A percentile compares a stretch with the other conserved stretches of the same genome.
These are phyloP conservation scores for Limenitis camilla DNA, from an alignment of 2,888 invertebrate genomes.

Conservation along the genomic window DNA sequence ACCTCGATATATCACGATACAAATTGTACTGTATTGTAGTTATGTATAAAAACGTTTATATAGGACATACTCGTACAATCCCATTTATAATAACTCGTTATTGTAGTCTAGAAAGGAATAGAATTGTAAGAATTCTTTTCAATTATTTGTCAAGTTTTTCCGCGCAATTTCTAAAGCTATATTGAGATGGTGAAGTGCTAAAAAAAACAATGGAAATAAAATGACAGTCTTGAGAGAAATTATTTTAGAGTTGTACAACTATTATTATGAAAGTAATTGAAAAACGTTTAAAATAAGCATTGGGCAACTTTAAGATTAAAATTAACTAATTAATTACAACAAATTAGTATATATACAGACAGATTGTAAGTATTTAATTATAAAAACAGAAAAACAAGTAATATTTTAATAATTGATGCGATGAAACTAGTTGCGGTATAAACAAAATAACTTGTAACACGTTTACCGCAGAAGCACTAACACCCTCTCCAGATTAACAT, in stretches of 20 bases:
- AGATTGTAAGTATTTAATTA: no score
- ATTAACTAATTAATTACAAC: no score
- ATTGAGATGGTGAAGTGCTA: background rate
- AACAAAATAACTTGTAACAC: constrained; percentile 27
- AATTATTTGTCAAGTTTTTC: constrained; percentile 8
- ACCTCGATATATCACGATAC: no score
- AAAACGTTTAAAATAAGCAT: no score
- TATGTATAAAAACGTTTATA: background rate
- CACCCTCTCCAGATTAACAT: constrained; percentile 58
- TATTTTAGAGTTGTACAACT: background rate
- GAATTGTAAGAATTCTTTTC: constrained; percentile 8
- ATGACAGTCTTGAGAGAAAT: constrained; percentile 1
- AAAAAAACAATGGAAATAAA: constrained; percentile 2
- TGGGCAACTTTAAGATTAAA: no score
- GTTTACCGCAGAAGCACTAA: constrained; percentile 32
- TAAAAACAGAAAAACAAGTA: no score
- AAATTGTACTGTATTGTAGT: background rate
- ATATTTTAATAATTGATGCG: background rate
- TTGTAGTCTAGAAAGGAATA: constrained; percentile 1
- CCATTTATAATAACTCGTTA: constrained; percentile 3
- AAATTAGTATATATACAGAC: no score
- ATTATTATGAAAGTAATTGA: no score
- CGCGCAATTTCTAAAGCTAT: constrained; percentile 1
- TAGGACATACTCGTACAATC: background rate
- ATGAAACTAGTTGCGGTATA: background rate